A percentile compares a stretch with the other conserved stretches of the same genome.
These are phyloP conservation scores for Drosophila multiciliata DNA, from an alignment of 2,888 invertebrate genomes.

Conservation along the genomic window DNA sequence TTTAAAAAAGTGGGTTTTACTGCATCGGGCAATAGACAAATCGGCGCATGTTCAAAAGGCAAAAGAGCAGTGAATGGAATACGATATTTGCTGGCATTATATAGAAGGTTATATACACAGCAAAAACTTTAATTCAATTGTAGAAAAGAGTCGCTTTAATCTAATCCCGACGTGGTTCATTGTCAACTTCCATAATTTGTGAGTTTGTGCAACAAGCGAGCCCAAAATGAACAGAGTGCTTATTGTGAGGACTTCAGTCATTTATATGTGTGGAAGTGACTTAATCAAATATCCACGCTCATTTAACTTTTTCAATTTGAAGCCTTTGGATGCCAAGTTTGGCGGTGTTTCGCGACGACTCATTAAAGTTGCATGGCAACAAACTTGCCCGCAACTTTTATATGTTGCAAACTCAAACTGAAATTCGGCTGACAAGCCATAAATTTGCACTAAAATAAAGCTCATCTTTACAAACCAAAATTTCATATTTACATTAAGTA, in stretches of 20 bases:
- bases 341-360: conserved; percentile 62
- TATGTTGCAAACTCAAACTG: conserved; percentile 9
- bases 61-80: conserved; percentile 20
- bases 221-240: conserved; percentile 4
- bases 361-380: conserved; percentile 78
- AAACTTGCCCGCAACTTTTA: conserved; percentile 64
- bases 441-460: conserved; percentile 41
- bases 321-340: conserved; percentile 71
- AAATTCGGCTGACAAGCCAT: conserved; percentile 51
- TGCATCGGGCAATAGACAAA: conserved; percentile 24
- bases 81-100: conserved; percentile 5
- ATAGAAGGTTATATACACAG: background rate
- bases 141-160: conserved; percentile 46
- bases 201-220: conserved; percentile 18
- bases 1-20: conserved; percentile 25
- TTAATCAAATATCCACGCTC: conserved; percentile 72
- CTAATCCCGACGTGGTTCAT: conserved; percentile 14
- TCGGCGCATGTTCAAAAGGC: conserved; percentile 18
- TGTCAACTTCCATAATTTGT: conserved; percentile 45
- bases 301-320: conserved; percentile 78
- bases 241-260: background rate
- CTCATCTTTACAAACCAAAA: conserved; percentile 14
- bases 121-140: conserved; percentile 21
- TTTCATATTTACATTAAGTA: conserved; percentile 54
- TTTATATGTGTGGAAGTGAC: conserved; percentile 9